A percentile compares a stretch with the other conserved stretches of the same genome.
These are phyloP conservation scores for Hippocampus guttulatus DNA, from an alignment of 2,113 vertebrate genomes.

Conservation along the genomic window DNA sequence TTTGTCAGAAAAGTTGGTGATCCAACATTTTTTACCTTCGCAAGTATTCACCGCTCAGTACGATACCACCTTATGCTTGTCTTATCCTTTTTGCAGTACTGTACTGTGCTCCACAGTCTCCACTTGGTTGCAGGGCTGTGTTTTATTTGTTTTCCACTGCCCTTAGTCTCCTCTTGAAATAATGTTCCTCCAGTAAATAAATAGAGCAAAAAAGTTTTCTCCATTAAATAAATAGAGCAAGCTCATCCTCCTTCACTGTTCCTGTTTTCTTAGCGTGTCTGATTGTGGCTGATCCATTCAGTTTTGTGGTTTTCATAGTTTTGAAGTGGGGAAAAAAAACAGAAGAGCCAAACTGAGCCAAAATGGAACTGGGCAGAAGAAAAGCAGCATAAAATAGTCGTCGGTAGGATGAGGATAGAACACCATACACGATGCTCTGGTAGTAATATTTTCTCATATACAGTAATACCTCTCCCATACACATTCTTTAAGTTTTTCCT, in stretches of 20 bases:
- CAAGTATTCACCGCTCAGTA: no score
- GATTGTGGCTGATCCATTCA: neutral
- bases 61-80: no score
- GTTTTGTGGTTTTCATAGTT: neutral
- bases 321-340: neutral
- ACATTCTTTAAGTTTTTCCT: conserved; percentile 10
- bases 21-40: no score
- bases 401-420: neutral
- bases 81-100: no score
- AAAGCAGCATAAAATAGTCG: neutral
- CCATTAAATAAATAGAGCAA: neutral
- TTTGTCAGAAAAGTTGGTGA: no score
- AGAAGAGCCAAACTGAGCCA: neutral
- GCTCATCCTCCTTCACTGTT: neutral
- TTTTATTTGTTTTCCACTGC: neutral
- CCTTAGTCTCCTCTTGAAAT: neutral
- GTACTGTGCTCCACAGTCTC: no score
- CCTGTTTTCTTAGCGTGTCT: neutral
- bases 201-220: no score
- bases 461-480: conserved; percentile 31
- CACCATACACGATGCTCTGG: neutral
- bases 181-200: no score
- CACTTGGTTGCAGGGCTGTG: no score
- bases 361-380: neutral
- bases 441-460: neutral